Evolutionary conservation across 2,113 vertebrate genomes (phyloP).

Genomic region (Myotis yumanensis): DNA sequence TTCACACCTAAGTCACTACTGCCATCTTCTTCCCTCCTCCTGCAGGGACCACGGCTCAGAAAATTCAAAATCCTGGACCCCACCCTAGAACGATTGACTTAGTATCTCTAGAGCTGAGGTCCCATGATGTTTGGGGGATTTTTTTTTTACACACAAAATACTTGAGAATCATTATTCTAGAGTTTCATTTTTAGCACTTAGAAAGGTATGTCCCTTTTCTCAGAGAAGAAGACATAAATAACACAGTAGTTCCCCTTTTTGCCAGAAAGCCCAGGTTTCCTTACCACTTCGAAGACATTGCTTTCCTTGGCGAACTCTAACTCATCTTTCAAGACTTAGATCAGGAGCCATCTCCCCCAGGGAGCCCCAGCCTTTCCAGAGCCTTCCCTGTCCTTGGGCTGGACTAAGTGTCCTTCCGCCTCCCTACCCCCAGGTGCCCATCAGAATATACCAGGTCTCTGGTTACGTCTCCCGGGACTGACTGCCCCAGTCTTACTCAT

Average conservation of each 20-base stretch:
- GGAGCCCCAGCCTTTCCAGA: not conserved
- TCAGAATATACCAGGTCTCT: not conserved
- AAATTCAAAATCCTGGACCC: not conserved
- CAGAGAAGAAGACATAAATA: not conserved
- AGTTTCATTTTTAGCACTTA: slow-evolving; percentile 23
- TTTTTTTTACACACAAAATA: not conserved
- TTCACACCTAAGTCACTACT: not conserved
- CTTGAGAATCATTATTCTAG: not conserved
- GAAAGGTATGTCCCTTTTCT: not conserved
- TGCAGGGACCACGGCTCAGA: not conserved
- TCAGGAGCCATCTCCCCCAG: not conserved
- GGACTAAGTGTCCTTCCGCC: rapidly evolving
- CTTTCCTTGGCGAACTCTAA: not conserved
- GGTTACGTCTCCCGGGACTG: not conserved
- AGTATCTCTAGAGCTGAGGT: not conserved
- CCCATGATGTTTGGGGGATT: not conserved
- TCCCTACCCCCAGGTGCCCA: rapidly evolving
- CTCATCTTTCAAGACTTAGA: not conserved
- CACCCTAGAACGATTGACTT: not conserved
- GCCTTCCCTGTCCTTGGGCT: not conserved
- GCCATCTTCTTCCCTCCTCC: not conserved
- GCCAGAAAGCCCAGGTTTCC: not conserved
- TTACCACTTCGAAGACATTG: not conserved
- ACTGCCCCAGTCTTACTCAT: not conserved
- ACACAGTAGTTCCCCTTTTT: not conserved